These are phyloP conservation scores for Neodiprion fabricii DNA, from an alignment of 1,140 invertebrate genomes.

Conservation along the genomic window DNA sequence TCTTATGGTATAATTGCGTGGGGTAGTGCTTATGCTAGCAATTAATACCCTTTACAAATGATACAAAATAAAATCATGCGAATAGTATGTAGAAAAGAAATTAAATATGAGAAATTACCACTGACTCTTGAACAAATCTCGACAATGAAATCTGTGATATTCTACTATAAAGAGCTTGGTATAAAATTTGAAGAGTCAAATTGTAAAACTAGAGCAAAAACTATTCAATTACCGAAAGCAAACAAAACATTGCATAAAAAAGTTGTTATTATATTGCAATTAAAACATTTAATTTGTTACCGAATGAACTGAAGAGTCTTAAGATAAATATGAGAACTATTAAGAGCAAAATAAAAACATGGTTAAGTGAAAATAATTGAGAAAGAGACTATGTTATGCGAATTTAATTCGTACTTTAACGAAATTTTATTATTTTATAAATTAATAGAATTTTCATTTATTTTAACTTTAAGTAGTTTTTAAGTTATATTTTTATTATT, in stretches of 20 bases:
- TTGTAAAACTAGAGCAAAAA: not conserved
- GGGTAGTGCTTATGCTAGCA: slow-evolving; percentile 6
- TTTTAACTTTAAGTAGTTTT: too few relatives aligned
- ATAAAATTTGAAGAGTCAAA: not conserved
- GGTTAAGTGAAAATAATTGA: too few relatives aligned
- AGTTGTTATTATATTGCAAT: slow-evolving; percentile 5
- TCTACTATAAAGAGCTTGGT: not conserved
- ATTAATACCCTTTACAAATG: not conserved
- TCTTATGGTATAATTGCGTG: slow-evolving; percentile 13
- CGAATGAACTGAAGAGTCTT: not conserved
- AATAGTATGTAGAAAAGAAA: not conserved
- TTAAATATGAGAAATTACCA: not conserved
- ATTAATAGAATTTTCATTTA: too few relatives aligned
- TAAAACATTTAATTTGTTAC: too few relatives aligned
- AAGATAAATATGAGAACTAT: too few relatives aligned
- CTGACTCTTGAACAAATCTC: not conserved
- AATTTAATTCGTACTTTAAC: too few relatives aligned
- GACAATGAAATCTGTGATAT: not conserved
- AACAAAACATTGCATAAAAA: slow-evolving; percentile 2
- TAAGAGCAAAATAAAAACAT: too few relatives aligned
- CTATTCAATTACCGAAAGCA: not conserved
- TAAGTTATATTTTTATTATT: too few relatives aligned
- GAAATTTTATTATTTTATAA: too few relatives aligned
- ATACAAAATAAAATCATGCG: not conserved
- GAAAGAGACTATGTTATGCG: too few relatives aligned